Percentiles rank a stretch among this genome's conserved stretches.
Conservation (phyloP, 2,797 vertebrate genomes). For the Poliocrania exsul region DNA sequence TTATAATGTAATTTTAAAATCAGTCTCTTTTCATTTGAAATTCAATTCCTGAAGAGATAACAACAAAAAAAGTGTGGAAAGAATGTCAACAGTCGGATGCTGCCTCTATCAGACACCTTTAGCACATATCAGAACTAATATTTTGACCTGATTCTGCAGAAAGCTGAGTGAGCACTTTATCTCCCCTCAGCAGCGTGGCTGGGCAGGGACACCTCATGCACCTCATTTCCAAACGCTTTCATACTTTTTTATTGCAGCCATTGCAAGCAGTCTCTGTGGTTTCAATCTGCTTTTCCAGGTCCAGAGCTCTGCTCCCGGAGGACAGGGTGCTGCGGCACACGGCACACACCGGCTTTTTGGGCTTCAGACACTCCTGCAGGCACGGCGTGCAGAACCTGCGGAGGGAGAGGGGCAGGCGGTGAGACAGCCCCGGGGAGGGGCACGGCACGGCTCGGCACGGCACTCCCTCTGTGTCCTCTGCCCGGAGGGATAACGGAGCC, state of each 20-base stretch:
- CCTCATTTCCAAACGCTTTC: not conserved
- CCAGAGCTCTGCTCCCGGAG: constrained; percentile 82
- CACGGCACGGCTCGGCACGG: too few relatives aligned
- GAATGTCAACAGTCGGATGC: not conserved
- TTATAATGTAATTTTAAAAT: not conserved
- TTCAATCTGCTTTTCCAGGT: constrained; percentile 88
- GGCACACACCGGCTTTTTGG: constrained; percentile 92
- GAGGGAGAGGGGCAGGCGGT: not conserved
- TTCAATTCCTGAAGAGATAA: not conserved
- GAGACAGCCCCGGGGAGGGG: not conserved
- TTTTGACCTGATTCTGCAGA: not conserved
- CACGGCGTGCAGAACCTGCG: constrained; percentile 91
- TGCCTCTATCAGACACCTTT: not conserved
- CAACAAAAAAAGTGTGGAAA: not conserved
- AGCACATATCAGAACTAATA: not conserved
- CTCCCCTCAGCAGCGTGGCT: not conserved
- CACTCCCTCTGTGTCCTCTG: rapidly evolving
- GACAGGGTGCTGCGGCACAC: constrained; percentile 89
- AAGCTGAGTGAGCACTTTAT: not conserved
- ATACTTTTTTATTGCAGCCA: constrained; percentile 91
- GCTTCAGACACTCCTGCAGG: constrained; percentile 94
- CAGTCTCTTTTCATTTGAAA: not conserved
- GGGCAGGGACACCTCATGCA: not conserved
- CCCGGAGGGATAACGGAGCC: rapidly evolving
- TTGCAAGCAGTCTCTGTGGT: constrained; percentile 88